Evolutionary conservation across 1,140 invertebrate genomes (phyloP), one percentile per base, ranked within the genome.

Genomic region (Protaetia brevitarsis): DNA sequence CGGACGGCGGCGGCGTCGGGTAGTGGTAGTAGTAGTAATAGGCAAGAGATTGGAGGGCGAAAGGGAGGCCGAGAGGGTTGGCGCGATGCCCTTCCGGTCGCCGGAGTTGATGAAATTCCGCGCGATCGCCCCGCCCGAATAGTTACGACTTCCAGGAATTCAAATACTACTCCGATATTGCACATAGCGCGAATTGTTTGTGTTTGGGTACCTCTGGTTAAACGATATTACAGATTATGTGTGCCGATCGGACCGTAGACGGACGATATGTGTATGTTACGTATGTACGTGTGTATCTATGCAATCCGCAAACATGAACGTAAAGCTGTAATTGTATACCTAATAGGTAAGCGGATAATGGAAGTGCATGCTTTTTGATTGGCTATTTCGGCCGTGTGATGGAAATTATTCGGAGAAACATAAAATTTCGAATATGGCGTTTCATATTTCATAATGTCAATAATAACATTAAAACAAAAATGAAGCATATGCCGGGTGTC

Each of bases 111-210:
- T 77, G 76, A 77, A 77, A 77, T 77, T 77, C 76, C 76, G 68
- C 67, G 66, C 74, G 75, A 75, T 75, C 70, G 71, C 73, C 70
- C 71, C 69, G 68, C 73, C 75, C 71, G 72, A 74, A 77, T 77
- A 77, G 76, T 77, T 77, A 75, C 74, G 74, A 76, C 75, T 76
- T 75, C 64, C 75, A 68, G 76, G 76, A 77, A 77, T 76, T 77
- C 75, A 77, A 77, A 77, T 77, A 76, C 72, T 67, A 63, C 57
- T 66, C 69, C 70, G 71, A 77, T 77, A 77, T 77, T 77, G 73
- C 74, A 73, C 76, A 77, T 76, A 70, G 74, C 71, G 68, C 70
- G 71, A 74, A 77, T 77, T 76, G 67, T 67, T 72, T 51, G 41
- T 51, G 41, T 51, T 51, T 51, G 13, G 41, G 41, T 51, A 51